phyloP scores from a whole-genome alignment of 2,113 vertebrate genomes.

The Dasyurus viverrinus region DNA sequence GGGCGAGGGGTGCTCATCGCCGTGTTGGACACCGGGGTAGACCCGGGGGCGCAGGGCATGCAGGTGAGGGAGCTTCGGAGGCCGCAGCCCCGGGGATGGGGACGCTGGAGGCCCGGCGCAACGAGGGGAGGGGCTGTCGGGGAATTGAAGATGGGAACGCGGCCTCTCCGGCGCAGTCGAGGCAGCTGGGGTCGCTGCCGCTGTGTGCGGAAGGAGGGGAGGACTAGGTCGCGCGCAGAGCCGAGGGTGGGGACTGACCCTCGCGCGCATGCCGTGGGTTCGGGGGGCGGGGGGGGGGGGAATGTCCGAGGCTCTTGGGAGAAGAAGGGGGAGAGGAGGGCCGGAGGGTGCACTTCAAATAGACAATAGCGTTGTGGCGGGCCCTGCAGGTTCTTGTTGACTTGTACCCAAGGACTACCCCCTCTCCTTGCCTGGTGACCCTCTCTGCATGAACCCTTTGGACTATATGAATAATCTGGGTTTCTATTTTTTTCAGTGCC shows the following conservation, averaged over 20 bases:
- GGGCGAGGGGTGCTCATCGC: constrained; percentile 95
- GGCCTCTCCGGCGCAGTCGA: background rate
- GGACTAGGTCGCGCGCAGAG: background rate
- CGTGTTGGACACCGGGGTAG: constrained; percentile 96
- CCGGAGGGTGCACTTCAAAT: background rate
- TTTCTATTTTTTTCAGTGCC: background rate
- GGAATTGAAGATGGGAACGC: background rate
- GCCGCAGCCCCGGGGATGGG: constrained; percentile 39
- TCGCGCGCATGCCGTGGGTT: background rate
- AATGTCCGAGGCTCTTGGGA: background rate
- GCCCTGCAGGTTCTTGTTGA: background rate
- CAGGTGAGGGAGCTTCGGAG: constrained; percentile 86
- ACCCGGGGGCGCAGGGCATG: constrained; percentile 97
- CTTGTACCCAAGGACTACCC: background rate
- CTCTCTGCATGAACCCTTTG: background rate
- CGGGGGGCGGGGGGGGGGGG: background rate
- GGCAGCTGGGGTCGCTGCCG: background rate
- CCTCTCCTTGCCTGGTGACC: background rate
- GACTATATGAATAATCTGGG: background rate
- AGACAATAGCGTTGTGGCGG: constrained; percentile 50
- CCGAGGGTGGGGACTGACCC: background rate
- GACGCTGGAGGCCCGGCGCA: constrained; percentile 7
- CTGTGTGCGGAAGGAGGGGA: background rate
- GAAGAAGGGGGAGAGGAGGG: background rate
- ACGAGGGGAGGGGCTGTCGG: background rate